phyloP scores from a whole-genome alignment of 2,113 vertebrate species.

The Elephas maximus region DNA sequence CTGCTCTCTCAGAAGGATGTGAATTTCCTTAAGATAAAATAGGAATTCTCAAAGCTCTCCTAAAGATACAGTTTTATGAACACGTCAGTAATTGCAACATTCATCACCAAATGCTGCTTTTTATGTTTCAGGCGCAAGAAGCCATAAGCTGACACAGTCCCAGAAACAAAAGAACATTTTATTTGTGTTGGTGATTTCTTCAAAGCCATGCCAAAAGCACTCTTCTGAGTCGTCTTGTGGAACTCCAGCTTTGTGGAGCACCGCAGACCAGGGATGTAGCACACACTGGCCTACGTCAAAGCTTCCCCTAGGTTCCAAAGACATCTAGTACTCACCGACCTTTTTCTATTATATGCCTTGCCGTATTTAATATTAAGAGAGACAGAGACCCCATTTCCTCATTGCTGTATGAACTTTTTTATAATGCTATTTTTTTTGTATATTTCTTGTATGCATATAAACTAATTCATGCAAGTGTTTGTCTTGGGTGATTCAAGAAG shows the following conservation, averaged over 20 bases:
- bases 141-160: conserved; percentile 86
- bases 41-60: not conserved
- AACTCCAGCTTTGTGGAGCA: not conserved
- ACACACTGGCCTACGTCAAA: conserved; percentile 39
- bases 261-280: not conserved
- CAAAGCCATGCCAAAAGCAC: not conserved
- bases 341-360: conserved; percentile 33
- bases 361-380: conserved; percentile 61
- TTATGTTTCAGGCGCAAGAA: conserved; percentile 92
- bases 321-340: not conserved
- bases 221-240: not conserved
- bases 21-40: conserved; percentile 47
- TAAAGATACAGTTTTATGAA: not conserved
- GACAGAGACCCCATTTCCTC: conserved; percentile 1
- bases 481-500: conserved; percentile 67
- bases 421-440: conserved; percentile 65
- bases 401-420: conserved; percentile 24
- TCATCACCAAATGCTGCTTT: conserved; percentile 57
- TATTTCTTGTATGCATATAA: conserved; percentile 72
- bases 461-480: conserved; percentile 55
- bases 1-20: conserved; percentile 26
- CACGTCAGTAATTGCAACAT: not conserved
- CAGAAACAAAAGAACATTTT: not conserved
- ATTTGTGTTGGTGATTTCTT: conserved; percentile 18
- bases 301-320: conserved; percentile 55